These are phyloP conservation scores for Falco concolor DNA, from an alignment of 2,797 vertebrate genomes.

Conservation along the genomic window DNA sequence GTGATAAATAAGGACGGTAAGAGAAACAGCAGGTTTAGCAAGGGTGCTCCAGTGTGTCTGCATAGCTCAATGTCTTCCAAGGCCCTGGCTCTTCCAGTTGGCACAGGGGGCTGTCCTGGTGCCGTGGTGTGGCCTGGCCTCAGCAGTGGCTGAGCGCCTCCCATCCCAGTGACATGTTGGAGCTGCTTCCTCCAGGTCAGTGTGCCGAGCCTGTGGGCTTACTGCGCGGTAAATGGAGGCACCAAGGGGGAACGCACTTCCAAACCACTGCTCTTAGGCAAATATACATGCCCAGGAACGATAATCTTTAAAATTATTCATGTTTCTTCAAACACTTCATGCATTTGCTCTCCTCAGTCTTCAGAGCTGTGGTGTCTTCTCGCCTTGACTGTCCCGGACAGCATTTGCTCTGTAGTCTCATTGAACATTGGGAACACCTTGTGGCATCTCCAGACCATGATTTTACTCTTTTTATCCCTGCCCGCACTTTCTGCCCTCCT, in stretches of 20 bases:
- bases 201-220: neutral
- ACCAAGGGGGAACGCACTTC: neutral
- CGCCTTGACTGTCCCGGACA: neutral
- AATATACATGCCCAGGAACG: neutral
- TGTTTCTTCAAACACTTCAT: neutral
- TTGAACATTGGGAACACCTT: neutral
- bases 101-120: neutral
- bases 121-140: rapidly evolving
- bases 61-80: neutral
- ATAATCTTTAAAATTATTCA: neutral
- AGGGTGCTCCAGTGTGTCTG: neutral
- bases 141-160: neutral
- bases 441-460: neutral
- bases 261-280: neutral
- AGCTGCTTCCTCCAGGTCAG: neutral
- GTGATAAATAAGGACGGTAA: neutral
- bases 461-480: neutral
- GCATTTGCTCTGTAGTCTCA: rapidly evolving
- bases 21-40: neutral
- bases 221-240: rapidly evolving
- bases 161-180: rapidly evolving
- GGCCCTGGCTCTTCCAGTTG: neutral
- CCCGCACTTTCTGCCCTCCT: rapidly evolving
- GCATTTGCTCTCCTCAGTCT: neutral
- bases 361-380: neutral